These are phyloP conservation scores for Perca fluviatilis DNA, from an alignment of 2,113 vertebrate species.

Conservation along the genomic window DNA sequence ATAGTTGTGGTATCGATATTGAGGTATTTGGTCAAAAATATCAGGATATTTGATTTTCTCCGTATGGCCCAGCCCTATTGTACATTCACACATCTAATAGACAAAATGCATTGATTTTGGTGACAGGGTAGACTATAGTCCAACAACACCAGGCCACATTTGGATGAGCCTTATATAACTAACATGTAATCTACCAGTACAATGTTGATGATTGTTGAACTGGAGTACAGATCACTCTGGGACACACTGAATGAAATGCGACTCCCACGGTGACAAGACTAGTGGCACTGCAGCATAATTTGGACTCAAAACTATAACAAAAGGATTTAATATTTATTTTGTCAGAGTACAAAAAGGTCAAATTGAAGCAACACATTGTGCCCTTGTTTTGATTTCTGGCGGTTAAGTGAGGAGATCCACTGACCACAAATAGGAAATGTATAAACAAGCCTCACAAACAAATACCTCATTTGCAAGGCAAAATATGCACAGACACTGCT, in stretches of 20 bases:
- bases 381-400: not conserved
- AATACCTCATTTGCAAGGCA: conserved; percentile 59
- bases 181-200: not conserved
- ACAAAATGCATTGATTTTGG: not conserved
- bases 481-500: conserved; percentile 19
- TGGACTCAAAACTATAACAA: not conserved
- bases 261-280: not conserved
- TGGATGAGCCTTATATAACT: not conserved
- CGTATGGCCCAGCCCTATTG: too few relatives aligned
- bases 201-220: too few relatives aligned
- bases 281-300: not conserved
- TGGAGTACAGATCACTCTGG: too few relatives aligned
- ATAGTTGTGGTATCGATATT: too few relatives aligned
- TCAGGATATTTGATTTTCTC: too few relatives aligned
- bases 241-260: not conserved
- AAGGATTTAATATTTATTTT: not conserved
- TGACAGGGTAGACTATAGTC: too few relatives aligned
- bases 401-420: not conserved
- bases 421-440: conserved; percentile 37
- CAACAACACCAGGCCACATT: not conserved
- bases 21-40: too few relatives aligned
- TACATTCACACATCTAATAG: not conserved
- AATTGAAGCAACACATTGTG: not conserved
- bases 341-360: not conserved
- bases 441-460: conserved; percentile 35